A percentile compares a stretch with the other conserved stretches of the same genome.
Evolutionary conservation across 2,888 invertebrate genomes (phyloP).

Genomic region (Pyralis farinalis): DNA sequence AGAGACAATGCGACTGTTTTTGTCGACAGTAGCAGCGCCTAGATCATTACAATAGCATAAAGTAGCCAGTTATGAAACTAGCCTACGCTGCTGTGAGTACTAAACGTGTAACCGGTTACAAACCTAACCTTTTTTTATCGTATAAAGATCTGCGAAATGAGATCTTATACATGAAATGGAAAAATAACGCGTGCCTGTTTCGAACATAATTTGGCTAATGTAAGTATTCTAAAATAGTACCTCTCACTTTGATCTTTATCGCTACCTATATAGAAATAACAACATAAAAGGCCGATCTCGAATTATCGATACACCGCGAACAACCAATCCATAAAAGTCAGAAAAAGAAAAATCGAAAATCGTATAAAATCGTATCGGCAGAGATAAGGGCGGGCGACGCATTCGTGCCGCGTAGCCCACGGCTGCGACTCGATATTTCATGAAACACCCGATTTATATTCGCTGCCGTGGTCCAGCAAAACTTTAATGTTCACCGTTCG

Average conservation of each 20-base stretch:
- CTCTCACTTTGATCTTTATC: slow-evolving; percentile 6
- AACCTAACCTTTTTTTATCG: slow-evolving; percentile 62
- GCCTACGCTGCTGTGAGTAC: slow-evolving; percentile 57
- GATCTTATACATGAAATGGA: no score
- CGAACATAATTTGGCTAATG: no score
- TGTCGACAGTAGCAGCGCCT: slow-evolving; percentile 60
- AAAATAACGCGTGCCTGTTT: no score
- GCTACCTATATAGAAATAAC: slow-evolving; percentile 44
- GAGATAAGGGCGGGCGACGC: slow-evolving; percentile 70
- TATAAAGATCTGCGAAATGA: no score
- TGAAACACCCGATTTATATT: slow-evolving; percentile 77
- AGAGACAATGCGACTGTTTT: slow-evolving; percentile 70
- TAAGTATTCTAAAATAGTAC: slow-evolving; percentile 6
- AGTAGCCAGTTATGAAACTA: slow-evolving; percentile 72
- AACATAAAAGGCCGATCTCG: slow-evolving; percentile 60
- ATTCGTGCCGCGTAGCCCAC: slow-evolving; percentile 65
- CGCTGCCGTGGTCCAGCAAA: slow-evolving; percentile 58
- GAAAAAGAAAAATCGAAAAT: slow-evolving; percentile 72
- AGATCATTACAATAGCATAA: slow-evolving; percentile 77
- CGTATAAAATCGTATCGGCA: slow-evolving; percentile 74
- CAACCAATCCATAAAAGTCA: slow-evolving; percentile 75
- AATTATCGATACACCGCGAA: slow-evolving; percentile 75
- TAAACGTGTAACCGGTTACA: slow-evolving; percentile 58
- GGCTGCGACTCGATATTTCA: slow-evolving; percentile 74
- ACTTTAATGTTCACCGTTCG: slow-evolving; percentile 67